phyloP scores from a whole-genome alignment of 1,140 invertebrate genomes.

The Eumeta japonica region DNA sequence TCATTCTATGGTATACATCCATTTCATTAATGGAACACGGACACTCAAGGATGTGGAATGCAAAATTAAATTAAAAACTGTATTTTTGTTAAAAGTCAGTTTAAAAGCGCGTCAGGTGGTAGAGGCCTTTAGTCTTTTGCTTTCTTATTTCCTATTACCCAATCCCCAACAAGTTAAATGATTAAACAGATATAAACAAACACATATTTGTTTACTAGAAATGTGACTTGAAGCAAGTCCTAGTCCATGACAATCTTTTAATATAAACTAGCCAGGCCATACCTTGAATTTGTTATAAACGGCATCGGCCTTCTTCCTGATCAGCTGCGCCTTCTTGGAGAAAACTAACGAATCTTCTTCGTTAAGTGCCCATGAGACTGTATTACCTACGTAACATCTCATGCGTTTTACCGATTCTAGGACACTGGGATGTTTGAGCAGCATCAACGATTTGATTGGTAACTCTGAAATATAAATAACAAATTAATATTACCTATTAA shows the following conservation, averaged over 20 bases:
- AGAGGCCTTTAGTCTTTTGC: too few relatives aligned
- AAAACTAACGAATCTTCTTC: conserved; percentile 64
- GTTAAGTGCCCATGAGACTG: conserved; percentile 67
- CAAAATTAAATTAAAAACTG: too few relatives aligned
- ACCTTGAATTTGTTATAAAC: conserved; percentile 67
- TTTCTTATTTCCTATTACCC: too few relatives aligned
- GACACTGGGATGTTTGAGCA: conserved; percentile 82
- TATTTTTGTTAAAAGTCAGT: too few relatives aligned
- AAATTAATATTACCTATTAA: too few relatives aligned
- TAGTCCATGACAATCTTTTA: too few relatives aligned
- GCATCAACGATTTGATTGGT: conserved; percentile 72
- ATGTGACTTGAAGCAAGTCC: too few relatives aligned
- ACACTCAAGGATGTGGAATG: too few relatives aligned
- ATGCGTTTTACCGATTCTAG: conserved; percentile 74
- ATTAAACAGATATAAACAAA: conserved; percentile 2
- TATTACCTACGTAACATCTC: conserved; percentile 73
- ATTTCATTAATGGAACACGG: too few relatives aligned
- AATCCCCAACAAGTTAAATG: too few relatives aligned
- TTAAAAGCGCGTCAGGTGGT: too few relatives aligned
- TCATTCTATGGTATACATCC: too few relatives aligned
- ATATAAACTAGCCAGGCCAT: conserved; percentile 3
- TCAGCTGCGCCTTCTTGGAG: conserved; percentile 64
- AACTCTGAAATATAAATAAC: conserved; percentile 65
- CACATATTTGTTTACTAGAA: not conserved
- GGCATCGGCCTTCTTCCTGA: conserved; percentile 65